phyloP scores from a whole-genome alignment of 2,888 invertebrate species.

The Tipula lateralis region DNA sequence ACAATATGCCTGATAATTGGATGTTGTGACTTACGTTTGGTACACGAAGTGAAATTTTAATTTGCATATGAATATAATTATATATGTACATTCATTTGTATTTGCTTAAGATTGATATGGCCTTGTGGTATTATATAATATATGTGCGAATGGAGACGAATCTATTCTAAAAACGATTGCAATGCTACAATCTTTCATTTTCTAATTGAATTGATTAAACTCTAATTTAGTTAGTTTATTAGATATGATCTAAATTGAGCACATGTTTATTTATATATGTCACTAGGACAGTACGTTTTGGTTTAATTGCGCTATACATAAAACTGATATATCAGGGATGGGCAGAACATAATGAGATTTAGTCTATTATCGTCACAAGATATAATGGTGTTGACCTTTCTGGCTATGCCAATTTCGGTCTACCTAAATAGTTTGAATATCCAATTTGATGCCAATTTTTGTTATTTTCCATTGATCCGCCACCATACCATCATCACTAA shows the following conservation, averaged over 20 bases:
- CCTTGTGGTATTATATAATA: background rate
- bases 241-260: background rate
- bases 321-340: background rate
- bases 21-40: background rate
- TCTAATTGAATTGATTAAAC: constrained; percentile 3
- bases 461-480: background rate
- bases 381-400: background rate
- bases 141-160: background rate
- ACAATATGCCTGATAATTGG: too few species aligned
- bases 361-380: background rate
- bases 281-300: background rate
- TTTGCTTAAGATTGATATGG: background rate
- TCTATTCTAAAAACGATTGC: background rate
- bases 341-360: background rate
- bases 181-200: background rate
- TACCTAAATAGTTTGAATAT: background rate
- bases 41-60: background rate
- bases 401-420: background rate
- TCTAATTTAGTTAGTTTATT: background rate
- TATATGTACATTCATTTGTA: background rate
- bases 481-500: background rate
- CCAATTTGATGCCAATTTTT: background rate
- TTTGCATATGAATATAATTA: background rate
- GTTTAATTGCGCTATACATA: background rate
- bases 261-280: background rate